phyloP scores from a whole-genome alignment of 1,140 invertebrate species.

The Brachionus angularis region DNA sequence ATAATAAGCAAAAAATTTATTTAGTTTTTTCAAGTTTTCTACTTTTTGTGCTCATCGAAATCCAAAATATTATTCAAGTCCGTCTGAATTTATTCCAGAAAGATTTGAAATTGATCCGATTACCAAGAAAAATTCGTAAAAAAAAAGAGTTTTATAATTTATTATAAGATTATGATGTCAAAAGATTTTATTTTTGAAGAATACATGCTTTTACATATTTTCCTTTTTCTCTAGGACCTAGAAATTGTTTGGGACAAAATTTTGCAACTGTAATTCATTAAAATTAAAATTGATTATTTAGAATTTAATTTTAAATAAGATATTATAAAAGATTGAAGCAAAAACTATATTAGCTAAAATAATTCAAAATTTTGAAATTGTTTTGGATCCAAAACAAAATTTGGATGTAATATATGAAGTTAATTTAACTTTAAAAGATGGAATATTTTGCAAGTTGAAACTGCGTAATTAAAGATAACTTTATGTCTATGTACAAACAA shows the following conservation, averaged over 20 bases:
- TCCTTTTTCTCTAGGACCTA: background rate
- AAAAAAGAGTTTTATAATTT: too few relatives aligned
- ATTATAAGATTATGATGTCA: background rate
- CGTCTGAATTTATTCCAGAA: background rate
- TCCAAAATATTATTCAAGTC: background rate
- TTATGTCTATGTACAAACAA: too few relatives aligned
- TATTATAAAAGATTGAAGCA: background rate
- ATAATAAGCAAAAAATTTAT: background rate
- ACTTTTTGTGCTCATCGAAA: background rate
- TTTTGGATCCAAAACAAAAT: background rate
- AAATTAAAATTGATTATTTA: too few relatives aligned
- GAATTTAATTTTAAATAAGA: too few relatives aligned
- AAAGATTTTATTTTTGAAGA: background rate
- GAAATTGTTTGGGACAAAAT: background rate
- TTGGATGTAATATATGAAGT: background rate
- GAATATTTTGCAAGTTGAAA: background rate
- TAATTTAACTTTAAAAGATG: background rate
- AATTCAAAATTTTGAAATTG: background rate
- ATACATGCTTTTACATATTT: background rate
- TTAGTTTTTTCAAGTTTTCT: background rate
- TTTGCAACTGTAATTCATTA: background rate
- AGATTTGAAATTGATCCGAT: background rate
- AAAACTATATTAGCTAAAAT: background rate
- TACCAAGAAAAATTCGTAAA: background rate
- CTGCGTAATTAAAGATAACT: background rate